phyloP scores from a whole-genome alignment of 2,888 invertebrate species.

The Bugula neritina region DNA sequence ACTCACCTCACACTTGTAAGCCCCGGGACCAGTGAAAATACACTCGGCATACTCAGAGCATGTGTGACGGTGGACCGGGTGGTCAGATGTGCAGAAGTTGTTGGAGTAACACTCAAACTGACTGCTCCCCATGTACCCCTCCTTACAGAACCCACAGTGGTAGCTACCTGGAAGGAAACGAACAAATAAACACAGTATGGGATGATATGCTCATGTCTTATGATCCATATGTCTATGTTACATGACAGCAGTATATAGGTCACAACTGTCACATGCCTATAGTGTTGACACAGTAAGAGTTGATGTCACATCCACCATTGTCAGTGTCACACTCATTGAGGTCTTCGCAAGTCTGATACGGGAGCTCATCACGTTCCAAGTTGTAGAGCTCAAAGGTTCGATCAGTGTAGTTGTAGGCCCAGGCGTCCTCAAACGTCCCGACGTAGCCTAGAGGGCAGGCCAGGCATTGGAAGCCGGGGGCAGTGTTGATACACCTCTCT shows the following conservation, averaged over 20 bases:
- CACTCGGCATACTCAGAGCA: slow-evolving; percentile 35
- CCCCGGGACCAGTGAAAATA: slow-evolving; percentile 35
- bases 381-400: slow-evolving; percentile 35
- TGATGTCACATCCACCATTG: slow-evolving; percentile 40
- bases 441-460: slow-evolving; percentile 37
- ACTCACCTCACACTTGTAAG: slow-evolving; percentile 37
- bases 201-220: too few species aligned
- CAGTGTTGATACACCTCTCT: slow-evolving; percentile 37
- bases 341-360: slow-evolving; percentile 37
- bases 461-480: slow-evolving; percentile 38
- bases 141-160: slow-evolving; percentile 39
- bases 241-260: too few species aligned
- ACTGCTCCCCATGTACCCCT: slow-evolving; percentile 38
- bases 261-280: too few species aligned
- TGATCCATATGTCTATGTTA: too few species aligned
- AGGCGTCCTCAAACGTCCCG: slow-evolving; percentile 38
- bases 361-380: slow-evolving; percentile 30
- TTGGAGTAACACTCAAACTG: slow-evolving; percentile 36
- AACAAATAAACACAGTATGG: too few species aligned
- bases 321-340: slow-evolving; percentile 36
- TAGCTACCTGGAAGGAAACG: slow-evolving; percentile 31
- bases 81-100: slow-evolving; percentile 37
- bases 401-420: slow-evolving; percentile 33
- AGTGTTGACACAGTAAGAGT: slow-evolving; percentile 40
- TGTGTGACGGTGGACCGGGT: slow-evolving; percentile 30